A percentile compares a stretch with the other conserved stretches of the same genome.
Conservation (phyloP, 64 coral and sea anemone species). For the Pocillopora damicornis region DNA sequence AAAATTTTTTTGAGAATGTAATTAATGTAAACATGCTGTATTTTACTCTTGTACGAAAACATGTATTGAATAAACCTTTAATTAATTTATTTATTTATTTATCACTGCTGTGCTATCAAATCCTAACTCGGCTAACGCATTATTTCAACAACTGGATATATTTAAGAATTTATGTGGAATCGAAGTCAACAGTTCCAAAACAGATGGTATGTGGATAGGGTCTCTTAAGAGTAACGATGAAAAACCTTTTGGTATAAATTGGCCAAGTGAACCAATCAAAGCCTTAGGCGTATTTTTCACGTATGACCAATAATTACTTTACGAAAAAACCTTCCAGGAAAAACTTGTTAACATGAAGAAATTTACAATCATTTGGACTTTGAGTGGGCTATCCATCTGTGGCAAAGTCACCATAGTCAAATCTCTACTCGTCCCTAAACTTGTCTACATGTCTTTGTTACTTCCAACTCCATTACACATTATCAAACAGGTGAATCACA, state of each 20-base stretch:
- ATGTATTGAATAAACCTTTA: too few species aligned
- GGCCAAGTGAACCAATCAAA: conserved; percentile 29
- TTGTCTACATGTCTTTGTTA: not conserved
- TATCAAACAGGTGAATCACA: conserved; percentile 2
- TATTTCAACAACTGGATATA: conserved; percentile 27
- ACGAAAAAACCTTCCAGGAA: conserved; percentile 11
- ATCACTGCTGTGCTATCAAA: conserved; percentile 20
- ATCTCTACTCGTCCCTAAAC: conserved; percentile 6
- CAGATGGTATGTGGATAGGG: conserved; percentile 49
- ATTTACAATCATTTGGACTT: conserved; percentile 4
- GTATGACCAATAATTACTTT: conserved; percentile 9
- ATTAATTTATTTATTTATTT: too few species aligned
- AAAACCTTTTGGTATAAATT: conserved; percentile 51
- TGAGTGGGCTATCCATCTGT: not conserved
- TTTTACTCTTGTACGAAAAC: too few species aligned
- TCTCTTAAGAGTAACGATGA: conserved; percentile 35
- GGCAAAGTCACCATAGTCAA: not conserved
- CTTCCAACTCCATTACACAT: not conserved
- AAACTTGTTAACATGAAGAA: conserved; percentile 21
- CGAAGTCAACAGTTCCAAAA: conserved; percentile 45
- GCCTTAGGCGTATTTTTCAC: conserved; percentile 35
- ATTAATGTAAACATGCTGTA: too few species aligned
- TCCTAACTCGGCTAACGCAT: conserved; percentile 9
- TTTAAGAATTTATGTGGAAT: conserved; percentile 37
- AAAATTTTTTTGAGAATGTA: too few species aligned